Evolutionary conservation across 2,888 invertebrate species (phyloP), one percentile per base, ranked within the genome.

Genomic region (Trilocha varians): DNA sequence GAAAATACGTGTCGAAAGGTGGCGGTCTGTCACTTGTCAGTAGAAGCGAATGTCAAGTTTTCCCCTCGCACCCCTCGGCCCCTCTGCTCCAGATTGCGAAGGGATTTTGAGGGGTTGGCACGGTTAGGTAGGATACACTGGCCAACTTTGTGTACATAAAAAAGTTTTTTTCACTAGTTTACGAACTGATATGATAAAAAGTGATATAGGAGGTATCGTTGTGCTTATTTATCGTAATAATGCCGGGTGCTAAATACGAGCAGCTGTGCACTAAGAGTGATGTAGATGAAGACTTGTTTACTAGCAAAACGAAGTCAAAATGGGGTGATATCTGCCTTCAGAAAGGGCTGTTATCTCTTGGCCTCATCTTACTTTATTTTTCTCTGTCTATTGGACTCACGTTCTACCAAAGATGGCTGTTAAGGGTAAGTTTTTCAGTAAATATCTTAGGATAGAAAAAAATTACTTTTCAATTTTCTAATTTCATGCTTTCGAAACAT

Each of bases 351-450:
- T 50, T 83, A 16, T 83, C 83, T 2, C 53, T 85, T 40, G 75
- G 79, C 25, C 57, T 97, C 36, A 93, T 98, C 48, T 70, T 93
- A 3, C 80, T 95, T 37, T 99, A 98, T 78, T 96, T 97, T 70
- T 88, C 91, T 9, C 89, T 98, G 42, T 99, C 98, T 11, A 97
- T 99, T 59, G 93, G 96, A 36, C 89, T 99, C 40, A 99, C 98
- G 8, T 99, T 99, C 78, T 99, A 98, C 78, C 98, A 99, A 74
- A 91, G 97, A 88, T 93, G 94, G 91, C 89, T 98, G 41, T 89
- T 96, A 50, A 91, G 93, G 88, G 95, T 95, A 79, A 61, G 62
- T 34, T 33, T 39, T 33, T 25, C 11, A 5, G n/a, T n/a, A n/a
- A n/a, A n/a, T n/a, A n/a, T n/a, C n/a, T n/a, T n/a, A n/a, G n/a